Base-by-base conservation (phyloP, 2,888 invertebrate genomes). In the Melanargia galathea region DNA sequence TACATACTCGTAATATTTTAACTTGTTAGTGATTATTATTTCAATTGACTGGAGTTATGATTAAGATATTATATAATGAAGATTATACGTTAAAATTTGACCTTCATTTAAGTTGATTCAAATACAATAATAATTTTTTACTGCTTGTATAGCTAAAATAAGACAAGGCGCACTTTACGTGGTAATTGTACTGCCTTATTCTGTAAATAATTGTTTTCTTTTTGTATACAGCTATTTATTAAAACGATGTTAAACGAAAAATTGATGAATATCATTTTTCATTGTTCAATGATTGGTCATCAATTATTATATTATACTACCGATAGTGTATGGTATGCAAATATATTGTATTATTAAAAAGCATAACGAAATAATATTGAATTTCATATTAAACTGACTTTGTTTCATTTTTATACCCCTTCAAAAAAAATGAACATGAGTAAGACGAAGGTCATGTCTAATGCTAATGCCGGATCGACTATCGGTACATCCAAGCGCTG, bases 181-280 rank as follows among this genome's bases (percentile, higher is more conserved):
- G 89, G 89, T 91, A 86, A 86, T 83, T 83, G 78, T 89, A 89
- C 87, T 90, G 90, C 90, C 90, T 90, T 90, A 90, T 81, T 82
- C 84, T 92, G 92, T 92, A 92, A 92, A 92, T 92, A 92, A 91
- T 91, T 91, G 92, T 92, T 92, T 84, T 74, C 68, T 63, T 80
- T 87, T 92, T 92, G 90, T 92, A 92, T 91, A 92, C 92, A 91
- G 91, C 92, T 92, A 92, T 92, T 92, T 92, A 92, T 92, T 92
- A 89, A 91, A 90, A 84, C 80, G 87, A 90, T 87, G 88, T 90
- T 89, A 87, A 88, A 86, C 81, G 83, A 45, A 84, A 81, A 85
- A 86, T 87, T 90, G 89, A 90, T 89, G 88, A 82, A 85, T 86
- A 80, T 88, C 86, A 88, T 88, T 83, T 82, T 89, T 87, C 88